Conservation (phyloP, 2,113 vertebrate genomes). For the Falcunculus frontatus region DNA sequence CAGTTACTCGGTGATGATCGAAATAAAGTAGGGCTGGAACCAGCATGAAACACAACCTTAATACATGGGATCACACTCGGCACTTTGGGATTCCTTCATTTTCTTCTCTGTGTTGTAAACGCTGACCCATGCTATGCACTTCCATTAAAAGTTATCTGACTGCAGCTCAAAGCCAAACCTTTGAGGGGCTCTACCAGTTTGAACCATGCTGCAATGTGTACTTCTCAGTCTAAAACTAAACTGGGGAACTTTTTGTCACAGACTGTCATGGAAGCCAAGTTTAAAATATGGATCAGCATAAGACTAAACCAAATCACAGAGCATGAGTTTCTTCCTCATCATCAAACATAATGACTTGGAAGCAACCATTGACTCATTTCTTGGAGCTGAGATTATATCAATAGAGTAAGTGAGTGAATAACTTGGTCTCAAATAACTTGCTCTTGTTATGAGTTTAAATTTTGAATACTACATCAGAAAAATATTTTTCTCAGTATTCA, state of each 20-base stretch:
- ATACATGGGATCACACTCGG: background rate
- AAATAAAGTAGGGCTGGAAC: background rate
- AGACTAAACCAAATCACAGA: background rate
- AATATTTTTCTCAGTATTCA: background rate
- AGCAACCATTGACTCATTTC: background rate
- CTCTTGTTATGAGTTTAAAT: background rate
- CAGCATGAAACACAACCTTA: background rate
- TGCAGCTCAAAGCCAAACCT: background rate
- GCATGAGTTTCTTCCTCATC: background rate
- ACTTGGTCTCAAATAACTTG: background rate
- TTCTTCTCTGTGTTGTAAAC: background rate
- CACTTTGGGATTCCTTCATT: background rate
- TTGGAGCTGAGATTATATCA: background rate
- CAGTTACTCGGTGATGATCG: background rate
- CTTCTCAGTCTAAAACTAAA: background rate
- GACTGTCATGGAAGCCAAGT: background rate
- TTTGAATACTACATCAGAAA: background rate
- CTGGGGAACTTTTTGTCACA: background rate
- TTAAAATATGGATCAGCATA: background rate
- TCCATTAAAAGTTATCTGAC: background rate
- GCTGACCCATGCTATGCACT: background rate
- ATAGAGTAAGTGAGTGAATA: background rate
- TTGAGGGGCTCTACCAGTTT: background rate
- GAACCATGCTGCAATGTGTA: background rate
- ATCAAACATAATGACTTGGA: background rate